Base-by-base conservation (phyloP, 2,113 vertebrate species). In the Loxodonta africana region DNA sequence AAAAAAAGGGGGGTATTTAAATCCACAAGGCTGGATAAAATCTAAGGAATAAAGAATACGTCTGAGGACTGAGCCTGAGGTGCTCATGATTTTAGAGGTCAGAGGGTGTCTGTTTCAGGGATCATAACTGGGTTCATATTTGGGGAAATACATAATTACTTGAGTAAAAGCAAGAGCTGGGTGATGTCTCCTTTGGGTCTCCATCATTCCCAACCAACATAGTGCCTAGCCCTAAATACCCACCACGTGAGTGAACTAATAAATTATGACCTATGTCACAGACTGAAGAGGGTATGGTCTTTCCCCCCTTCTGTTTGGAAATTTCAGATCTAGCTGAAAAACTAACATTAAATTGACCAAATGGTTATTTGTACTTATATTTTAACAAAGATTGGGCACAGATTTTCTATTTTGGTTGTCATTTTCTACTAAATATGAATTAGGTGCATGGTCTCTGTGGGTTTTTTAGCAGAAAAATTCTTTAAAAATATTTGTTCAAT, bases 381-480 rank as follows among this genome's bases (percentile, higher is more conserved):
- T 62, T 73, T 83, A 73, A 60, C n/a, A 92, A 23, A 53, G 37
- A 44, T 33, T 83, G 73, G 30, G 1, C 17, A 15, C 11, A 20
- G 33, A 30, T 6, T 91, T 91, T 84, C 48, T 28, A 26, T 90
- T 88, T 26, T 89, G 63, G 33, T 71, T 76, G 89, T 77, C 57
- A 46, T 65, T 92, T 37, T 57, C 5, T 78, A 11, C 12, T 71
- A 62, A 20, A 41, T 14, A 33, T 77, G 53, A 53, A 76, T 30
- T 81, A 26, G 33, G 44, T 7, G 23, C 60, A 81, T 67, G 69
- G 60, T 86, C 62, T 87, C 21, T 37, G 81, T 18, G 76, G 30
- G 8, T 63, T 76, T 95, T 92, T 84, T 23, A 83, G 85, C 81
- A 94, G 63, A 90, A 94, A 84, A 67, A 65, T 37, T 73, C 91